These are phyloP conservation scores for Aleiodes leptofemur DNA, from an alignment of 2,888 invertebrate species.

Conservation along the genomic window DNA sequence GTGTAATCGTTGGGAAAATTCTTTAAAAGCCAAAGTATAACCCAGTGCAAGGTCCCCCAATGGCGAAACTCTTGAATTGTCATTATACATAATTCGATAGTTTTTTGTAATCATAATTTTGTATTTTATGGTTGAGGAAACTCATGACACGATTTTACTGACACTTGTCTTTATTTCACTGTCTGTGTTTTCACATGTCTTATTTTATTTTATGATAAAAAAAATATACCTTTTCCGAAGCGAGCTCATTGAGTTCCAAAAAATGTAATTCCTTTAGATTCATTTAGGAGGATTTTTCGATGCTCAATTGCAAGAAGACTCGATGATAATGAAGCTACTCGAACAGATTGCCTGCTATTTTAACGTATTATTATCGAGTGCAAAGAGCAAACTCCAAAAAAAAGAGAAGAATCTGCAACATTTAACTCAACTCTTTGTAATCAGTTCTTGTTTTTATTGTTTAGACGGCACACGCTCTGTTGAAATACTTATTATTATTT, in stretches of 20 bases:
- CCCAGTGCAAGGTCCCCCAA: neutral
- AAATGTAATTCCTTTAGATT: constrained; percentile 71
- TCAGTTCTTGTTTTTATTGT: too few relatives aligned
- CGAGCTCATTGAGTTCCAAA: constrained; percentile 76
- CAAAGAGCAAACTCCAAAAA: too few relatives aligned
- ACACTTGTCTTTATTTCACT: neutral
- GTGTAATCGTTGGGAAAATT: constrained; percentile 37
- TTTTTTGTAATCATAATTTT: neutral
- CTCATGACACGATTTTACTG: neutral
- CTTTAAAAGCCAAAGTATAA: neutral
- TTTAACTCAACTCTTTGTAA: too few relatives aligned
- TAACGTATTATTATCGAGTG: too few relatives aligned
- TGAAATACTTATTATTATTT: neutral
- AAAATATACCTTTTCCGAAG: constrained; percentile 71
- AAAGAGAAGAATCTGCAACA: too few relatives aligned
- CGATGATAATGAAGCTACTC: neutral
- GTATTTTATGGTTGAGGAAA: neutral
- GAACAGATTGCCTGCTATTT: neutral
- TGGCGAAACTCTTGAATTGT: neutral
- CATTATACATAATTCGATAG: neutral
- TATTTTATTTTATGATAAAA: constrained; percentile 49
- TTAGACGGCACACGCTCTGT: too few relatives aligned
- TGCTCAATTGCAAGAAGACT: constrained; percentile 6
- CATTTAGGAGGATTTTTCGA: constrained; percentile 35
- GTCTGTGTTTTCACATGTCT: neutral